These are phyloP conservation scores for Myotis planiceps DNA, from an alignment of 2,797 vertebrate genomes.

Conservation along the genomic window DNA sequence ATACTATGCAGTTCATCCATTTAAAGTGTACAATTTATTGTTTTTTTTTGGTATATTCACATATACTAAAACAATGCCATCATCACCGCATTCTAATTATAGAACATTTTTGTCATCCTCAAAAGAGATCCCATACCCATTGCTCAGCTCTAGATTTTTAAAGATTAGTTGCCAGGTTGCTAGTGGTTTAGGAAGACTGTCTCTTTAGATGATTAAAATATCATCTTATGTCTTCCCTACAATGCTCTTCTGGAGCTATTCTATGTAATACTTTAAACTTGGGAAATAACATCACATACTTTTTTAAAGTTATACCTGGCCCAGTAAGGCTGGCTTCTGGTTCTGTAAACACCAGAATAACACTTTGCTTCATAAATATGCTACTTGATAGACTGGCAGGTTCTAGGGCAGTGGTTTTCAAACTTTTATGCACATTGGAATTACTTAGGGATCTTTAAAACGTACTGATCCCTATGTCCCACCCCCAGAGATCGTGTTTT, in stretches of 20 bases:
- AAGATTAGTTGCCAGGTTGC: not conserved
- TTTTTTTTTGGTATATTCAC: not conserved
- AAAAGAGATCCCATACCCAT: not conserved
- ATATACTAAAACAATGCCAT: not conserved
- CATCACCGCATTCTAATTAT: not conserved
- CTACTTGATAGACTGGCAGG: not conserved
- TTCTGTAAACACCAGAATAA: slow-evolving; percentile 11
- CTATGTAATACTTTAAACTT: not conserved
- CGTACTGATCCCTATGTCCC: not conserved
- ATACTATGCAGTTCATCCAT: not conserved
- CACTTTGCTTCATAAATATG: slow-evolving; percentile 23
- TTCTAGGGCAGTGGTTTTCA: slow-evolving; percentile 28
- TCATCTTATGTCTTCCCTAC: not conserved
- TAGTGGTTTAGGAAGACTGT: slow-evolving; percentile 34
- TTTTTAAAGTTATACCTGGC: not conserved
- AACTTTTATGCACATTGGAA: not conserved
- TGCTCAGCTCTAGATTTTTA: not conserved
- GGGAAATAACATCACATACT: not conserved
- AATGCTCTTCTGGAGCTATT: slow-evolving; percentile 15
- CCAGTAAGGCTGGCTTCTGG: not conserved
- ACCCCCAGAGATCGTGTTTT: not conserved
- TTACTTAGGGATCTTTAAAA: slow-evolving; percentile 29
- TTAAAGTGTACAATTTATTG: not conserved
- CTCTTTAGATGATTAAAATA: slow-evolving; percentile 31
- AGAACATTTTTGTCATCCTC: not conserved